A percentile compares a stretch with the other conserved stretches of the same genome.
Evolutionary conservation across 1,140 invertebrate species (phyloP).

Genomic region (Calephelis virginiensis): DNA sequence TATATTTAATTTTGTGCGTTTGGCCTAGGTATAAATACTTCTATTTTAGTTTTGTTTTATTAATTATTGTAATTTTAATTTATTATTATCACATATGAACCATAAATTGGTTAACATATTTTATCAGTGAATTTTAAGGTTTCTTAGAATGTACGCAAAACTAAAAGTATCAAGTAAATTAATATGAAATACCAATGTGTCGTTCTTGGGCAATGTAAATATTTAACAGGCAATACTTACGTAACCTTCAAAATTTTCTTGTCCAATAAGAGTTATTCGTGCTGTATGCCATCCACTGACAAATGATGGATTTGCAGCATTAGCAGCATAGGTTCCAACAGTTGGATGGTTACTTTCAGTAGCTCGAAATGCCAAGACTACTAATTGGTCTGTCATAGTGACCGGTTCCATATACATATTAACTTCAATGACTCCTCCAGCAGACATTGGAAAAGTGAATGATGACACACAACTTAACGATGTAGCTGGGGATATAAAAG

Average conservation of each 20-base stretch:
- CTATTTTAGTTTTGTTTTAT: too few relatives aligned
- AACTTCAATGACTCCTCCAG: conserved; percentile 5
- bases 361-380: conserved; percentile 7
- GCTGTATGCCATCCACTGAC: conserved; percentile 19
- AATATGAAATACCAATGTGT: background rate
- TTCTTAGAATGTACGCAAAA: too few relatives aligned
- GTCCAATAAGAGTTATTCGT: conserved; percentile 10
- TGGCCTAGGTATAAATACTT: too few relatives aligned
- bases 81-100: too few relatives aligned
- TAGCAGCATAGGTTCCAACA: background rate
- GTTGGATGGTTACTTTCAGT: conserved; percentile 13
- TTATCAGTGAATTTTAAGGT: too few relatives aligned
- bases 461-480: conserved; percentile 11
- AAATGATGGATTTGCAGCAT: conserved; percentile 8
- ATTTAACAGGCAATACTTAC: conserved; percentile 7
- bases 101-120: too few relatives aligned
- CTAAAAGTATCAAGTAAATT: too few relatives aligned
- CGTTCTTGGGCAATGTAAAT: background rate
- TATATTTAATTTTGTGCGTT: too few relatives aligned
- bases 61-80: too few relatives aligned
- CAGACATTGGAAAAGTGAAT: conserved; percentile 11
- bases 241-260: conserved; percentile 6
- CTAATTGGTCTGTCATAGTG: conserved; percentile 7
- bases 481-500: conserved; percentile 5
- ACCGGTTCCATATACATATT: conserved; percentile 17